A percentile compares a stretch with the other conserved stretches of the same genome.
Evolutionary conservation across 2,888 invertebrate species (phyloP).

Genomic region (Branchipolynoe longqiensis): DNA sequence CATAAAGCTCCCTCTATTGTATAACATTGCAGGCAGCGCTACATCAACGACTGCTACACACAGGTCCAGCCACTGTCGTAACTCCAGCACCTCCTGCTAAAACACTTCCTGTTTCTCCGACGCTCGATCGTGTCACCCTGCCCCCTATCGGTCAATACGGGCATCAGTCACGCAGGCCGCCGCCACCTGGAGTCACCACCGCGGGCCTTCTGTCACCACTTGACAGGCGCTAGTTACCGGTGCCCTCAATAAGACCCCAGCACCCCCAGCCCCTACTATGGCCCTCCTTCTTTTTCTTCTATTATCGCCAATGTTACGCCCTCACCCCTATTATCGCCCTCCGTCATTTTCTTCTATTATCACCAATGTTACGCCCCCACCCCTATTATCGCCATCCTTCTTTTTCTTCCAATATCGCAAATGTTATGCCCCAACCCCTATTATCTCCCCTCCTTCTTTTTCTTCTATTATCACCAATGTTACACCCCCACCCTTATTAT

Average conservation of each 20-base stretch:
- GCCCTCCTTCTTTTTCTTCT: neutral
- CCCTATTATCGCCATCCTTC: neutral
- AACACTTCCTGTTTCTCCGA: neutral
- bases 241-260: conserved; percentile 1
- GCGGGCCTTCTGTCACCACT: neutral
- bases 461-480: no score
- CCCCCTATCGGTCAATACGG: neutral
- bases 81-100: neutral
- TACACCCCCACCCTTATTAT: no score
- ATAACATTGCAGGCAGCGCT: no score
- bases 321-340: neutral
- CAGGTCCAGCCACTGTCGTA: no score
- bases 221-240: conserved; percentile 41
- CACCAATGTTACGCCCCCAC: no score
- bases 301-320: conserved; percentile 4
- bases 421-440: no score
- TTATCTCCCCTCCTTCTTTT: no score
- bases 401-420: neutral
- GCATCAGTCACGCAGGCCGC: neutral
- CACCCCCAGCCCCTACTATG: neutral
- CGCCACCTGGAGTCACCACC: neutral
- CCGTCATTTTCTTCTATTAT: neutral
- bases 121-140: neutral
- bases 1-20: no score
- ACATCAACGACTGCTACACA: no score